Conservation (phyloP, 2,797 vertebrate genomes). For the Ispidina lecontei region DNA sequence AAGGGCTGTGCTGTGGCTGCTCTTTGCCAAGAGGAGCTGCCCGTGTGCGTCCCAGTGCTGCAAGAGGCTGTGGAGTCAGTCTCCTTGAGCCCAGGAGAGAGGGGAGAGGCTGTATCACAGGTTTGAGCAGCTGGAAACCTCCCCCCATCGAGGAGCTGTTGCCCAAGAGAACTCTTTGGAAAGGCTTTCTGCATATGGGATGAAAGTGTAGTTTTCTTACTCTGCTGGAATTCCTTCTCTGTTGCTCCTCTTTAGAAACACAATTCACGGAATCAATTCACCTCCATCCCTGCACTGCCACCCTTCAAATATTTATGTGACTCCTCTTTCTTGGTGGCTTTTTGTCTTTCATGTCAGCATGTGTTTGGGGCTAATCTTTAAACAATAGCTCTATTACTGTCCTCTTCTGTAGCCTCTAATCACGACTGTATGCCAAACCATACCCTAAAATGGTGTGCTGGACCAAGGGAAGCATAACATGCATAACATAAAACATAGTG, state of each 20-base stretch:
- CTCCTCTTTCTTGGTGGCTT: background rate
- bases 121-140: background rate
- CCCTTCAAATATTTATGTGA: background rate
- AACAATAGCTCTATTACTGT: background rate
- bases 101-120: background rate
- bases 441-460: constrained; percentile 23
- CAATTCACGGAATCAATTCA: background rate
- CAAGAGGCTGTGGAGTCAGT: background rate
- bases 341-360: background rate
- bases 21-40: background rate
- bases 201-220: background rate
- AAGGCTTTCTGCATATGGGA: background rate
- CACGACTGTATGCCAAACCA: background rate
- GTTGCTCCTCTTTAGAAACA: background rate
- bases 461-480: background rate
- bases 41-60: fast-evolving
- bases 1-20: background rate
- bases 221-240: background rate
- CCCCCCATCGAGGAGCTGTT: background rate
- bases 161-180: background rate
- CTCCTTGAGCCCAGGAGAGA: background rate
- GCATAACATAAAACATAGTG: background rate
- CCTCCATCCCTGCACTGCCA: background rate
- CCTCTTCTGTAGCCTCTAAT: background rate
- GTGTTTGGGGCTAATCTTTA: constrained; percentile 6